These are phyloP conservation scores for Pelecanoides urinatrix DNA, from an alignment of 2,113 vertebrate species.

Conservation along the genomic window DNA sequence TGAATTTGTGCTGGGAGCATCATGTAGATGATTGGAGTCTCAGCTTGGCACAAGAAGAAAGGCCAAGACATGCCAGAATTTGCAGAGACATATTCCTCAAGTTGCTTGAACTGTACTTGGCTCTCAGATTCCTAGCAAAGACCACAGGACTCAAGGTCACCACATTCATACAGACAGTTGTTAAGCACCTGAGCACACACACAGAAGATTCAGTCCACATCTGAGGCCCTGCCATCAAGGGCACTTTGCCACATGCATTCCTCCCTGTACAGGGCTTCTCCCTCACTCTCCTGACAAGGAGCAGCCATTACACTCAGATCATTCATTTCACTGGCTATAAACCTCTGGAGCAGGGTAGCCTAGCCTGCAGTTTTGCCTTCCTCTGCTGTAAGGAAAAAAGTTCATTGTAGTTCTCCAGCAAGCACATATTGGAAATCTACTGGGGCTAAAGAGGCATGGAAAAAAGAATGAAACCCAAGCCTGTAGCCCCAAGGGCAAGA, in stretches of 20 bases:
- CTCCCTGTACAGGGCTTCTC: not conserved
- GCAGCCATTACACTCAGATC: not conserved
- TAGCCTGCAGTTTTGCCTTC: not conserved
- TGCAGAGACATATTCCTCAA: constrained; percentile 41
- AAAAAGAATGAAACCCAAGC: not conserved
- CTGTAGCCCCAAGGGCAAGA: not conserved
- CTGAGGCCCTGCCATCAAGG: not conserved
- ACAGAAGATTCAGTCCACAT: not conserved
- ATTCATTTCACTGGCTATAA: not conserved
- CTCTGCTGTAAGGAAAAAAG: not conserved
- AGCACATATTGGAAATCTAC: not conserved
- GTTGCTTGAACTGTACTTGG: not conserved
- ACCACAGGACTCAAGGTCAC: constrained; percentile 19
- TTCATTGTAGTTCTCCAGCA: not conserved
- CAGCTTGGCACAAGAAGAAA: constrained; percentile 61
- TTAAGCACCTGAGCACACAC: not conserved
- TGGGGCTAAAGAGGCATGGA: not conserved
- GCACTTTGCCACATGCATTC: not conserved
- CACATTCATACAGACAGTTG: not conserved
- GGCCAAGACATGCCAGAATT: constrained; percentile 41
- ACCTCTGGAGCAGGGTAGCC: not conserved
- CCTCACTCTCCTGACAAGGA: not conserved
- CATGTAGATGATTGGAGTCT: constrained; percentile 12
- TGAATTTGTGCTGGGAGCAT: constrained; percentile 44
- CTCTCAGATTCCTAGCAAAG: not conserved